Conservation (phyloP, 2,888 invertebrate species). For the Chelonus formosanus region DNA sequence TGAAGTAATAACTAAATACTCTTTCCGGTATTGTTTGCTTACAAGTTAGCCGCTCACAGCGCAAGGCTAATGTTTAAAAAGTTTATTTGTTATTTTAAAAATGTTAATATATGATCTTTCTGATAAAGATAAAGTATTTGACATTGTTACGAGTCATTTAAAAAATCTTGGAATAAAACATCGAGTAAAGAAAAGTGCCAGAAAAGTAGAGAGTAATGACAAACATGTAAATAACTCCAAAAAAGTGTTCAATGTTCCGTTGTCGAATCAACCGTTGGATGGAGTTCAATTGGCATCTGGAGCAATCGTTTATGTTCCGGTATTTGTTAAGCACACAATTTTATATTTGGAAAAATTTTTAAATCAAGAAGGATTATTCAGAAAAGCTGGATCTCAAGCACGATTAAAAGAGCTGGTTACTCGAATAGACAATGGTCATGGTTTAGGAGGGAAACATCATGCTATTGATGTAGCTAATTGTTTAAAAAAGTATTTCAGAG, state of each 20-base stretch:
- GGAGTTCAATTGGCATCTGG: constrained; percentile 74
- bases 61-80: constrained; percentile 16
- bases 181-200: constrained; percentile 73
- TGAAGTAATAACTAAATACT: too few relatives aligned
- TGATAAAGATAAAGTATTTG: constrained; percentile 68
- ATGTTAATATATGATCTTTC: constrained; percentile 70
- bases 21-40: not conserved
- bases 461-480: constrained; percentile 88
- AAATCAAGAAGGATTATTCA: constrained; percentile 83
- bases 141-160: constrained; percentile 73
- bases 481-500: constrained; percentile 84
- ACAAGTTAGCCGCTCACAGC: not conserved
- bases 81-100: constrained; percentile 33
- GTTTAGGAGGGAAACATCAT: constrained; percentile 76
- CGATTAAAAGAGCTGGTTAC: constrained; percentile 86
- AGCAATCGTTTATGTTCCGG: constrained; percentile 76
- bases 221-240: constrained; percentile 41
- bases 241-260: constrained; percentile 68
- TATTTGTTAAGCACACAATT: constrained; percentile 77
- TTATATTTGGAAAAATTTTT: constrained; percentile 75
- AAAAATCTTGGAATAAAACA: constrained; percentile 77
- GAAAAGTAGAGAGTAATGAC: constrained; percentile 50
- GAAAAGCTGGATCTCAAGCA: constrained; percentile 86
- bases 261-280: constrained; percentile 67
- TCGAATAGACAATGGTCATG: constrained; percentile 75